These are phyloP conservation scores for Fragum whitleyi DNA, from an alignment of 2,888 invertebrate species.

Conservation along the genomic window DNA sequence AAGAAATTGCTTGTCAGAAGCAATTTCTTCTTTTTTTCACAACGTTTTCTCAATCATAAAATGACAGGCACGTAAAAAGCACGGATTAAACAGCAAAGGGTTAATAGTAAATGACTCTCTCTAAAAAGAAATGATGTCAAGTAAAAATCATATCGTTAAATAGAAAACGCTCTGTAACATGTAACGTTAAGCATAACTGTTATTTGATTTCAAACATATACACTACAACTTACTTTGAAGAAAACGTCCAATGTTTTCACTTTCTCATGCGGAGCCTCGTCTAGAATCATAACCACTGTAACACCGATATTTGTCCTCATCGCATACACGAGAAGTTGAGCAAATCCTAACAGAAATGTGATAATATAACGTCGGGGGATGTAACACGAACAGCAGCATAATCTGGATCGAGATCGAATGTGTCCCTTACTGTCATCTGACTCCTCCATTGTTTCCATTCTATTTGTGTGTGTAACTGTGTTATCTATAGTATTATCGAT, in stretches of 20 bases:
- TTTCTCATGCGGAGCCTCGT: constrained; percentile 70
- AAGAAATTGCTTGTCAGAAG: too few species aligned
- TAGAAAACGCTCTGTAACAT: too few species aligned
- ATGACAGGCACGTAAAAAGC: too few species aligned
- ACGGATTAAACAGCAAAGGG: too few species aligned
- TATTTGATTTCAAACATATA: too few species aligned
- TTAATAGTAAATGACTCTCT: too few species aligned
- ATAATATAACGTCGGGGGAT: constrained; percentile 76
- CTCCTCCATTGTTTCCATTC: not conserved
- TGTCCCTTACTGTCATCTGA: not conserved
- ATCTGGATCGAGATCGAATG: not conserved
- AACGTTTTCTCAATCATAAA: too few species aligned
- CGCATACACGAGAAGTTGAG: constrained; percentile 80
- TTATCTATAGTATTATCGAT: not conserved
- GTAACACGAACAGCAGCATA: constrained; percentile 42
- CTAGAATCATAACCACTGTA: constrained; percentile 81
- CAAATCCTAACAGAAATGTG: constrained; percentile 73
- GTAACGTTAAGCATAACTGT: too few species aligned
- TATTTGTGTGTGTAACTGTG: not conserved
- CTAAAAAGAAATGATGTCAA: too few species aligned
- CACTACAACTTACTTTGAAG: constrained; percentile 59
- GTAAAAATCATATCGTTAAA: too few species aligned
- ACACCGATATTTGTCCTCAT: constrained; percentile 83
- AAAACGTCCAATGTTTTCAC: constrained; percentile 67
- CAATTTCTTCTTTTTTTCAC: too few species aligned